Evolutionary conservation across 1,140 invertebrate species (phyloP), one percentile per base, ranked within the genome.

Genomic region (Cataglyphis hispanica): DNA sequence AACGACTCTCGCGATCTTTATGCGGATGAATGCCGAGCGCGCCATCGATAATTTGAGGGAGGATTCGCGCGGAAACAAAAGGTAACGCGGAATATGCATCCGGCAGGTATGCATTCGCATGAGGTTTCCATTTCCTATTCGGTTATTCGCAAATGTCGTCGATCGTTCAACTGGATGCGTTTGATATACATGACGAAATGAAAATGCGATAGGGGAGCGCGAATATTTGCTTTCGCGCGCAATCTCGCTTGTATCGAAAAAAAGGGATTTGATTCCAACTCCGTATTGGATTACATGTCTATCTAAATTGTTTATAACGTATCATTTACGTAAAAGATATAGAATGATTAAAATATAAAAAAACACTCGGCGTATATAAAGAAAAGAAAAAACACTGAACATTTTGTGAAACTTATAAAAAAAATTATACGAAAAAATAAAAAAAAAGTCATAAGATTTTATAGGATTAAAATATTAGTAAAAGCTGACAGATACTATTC

Each of bases 1-100:
- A 89, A 89, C 84, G 58, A 86, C 46, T 66, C 58, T 13, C 34
- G 69, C 74, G 74, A 74, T 77, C 72, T 89, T 89, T 89, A 74
- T 78, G 58, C 72, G 69, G 61, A 86, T 53, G 77, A 86, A 86
- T 77, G 53, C 87, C 78, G 81, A 60, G 64, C 64, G 64, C 64
- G 5, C 40, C 40, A 53, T 72, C 76, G 67, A 69, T 85, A 85
- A 89, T 89, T 88, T 63, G 43, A 60, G 81, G 67, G 86, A 56
- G 70, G 37, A 87, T 67, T 40, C 53, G 53, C 78, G 67, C 53
- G 37, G 66, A 46, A 56, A 81, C 78, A 83, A 83, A 83, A 83
- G 64, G 53, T 34, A 74, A 83, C 67, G 53, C 19, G 50, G 66
- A 72, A 72, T 81, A 81, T 81, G 53, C 78, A 72, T 83, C 67